Evolutionary conservation across 2,888 invertebrate species (phyloP).

Genomic region (Cataglyphis cursor): DNA sequence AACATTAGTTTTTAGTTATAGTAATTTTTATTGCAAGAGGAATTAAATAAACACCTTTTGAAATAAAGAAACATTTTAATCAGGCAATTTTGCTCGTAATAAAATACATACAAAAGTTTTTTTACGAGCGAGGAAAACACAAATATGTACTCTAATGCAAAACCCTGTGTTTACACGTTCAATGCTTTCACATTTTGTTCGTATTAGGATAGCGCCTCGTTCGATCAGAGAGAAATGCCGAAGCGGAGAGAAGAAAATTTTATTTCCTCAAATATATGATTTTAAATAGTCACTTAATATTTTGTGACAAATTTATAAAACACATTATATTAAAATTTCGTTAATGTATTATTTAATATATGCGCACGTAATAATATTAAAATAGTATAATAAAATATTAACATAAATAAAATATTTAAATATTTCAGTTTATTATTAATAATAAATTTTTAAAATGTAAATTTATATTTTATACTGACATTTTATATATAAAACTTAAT

Average conservation of each 20-base stretch:
- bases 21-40: background rate
- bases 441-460: background rate
- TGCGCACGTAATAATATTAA: no score
- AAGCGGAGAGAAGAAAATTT: slow-evolving; percentile 5
- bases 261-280: slow-evolving; percentile 9
- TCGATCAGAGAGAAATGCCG: slow-evolving; percentile 14
- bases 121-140: background rate
- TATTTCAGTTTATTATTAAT: background rate
- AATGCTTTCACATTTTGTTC: background rate
- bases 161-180: slow-evolving; percentile 2
- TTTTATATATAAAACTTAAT: background rate
- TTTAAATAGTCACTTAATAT: slow-evolving; percentile 21
- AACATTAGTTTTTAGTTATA: background rate
- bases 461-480: background rate
- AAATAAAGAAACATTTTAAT: background rate
- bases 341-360: background rate
- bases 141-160: slow-evolving; percentile 2
- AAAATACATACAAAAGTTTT: background rate
- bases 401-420: background rate
- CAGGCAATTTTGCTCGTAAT: background rate
- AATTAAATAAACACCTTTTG: slow-evolving; percentile 6
- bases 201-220: background rate
- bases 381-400: background rate
- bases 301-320: background rate
- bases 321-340: background rate